Base-by-base conservation (phyloP, 2,797 vertebrate species). In the Phoeniculus purpureus region DNA sequence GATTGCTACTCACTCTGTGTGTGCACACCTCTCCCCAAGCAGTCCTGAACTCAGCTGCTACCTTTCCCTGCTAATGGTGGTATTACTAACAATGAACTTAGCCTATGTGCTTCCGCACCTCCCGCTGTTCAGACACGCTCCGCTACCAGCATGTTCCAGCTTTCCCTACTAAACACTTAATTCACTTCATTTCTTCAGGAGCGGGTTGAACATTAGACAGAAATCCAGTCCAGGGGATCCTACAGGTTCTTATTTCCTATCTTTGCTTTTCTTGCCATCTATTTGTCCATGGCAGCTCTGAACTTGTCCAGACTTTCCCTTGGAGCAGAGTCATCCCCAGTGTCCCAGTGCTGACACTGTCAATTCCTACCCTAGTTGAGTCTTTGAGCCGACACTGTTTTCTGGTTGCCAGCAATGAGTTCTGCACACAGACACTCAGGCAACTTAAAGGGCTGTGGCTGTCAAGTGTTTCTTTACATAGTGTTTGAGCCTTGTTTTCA, bases 11-110 rank as follows among this genome's bases (percentile, higher is more conserved):
- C 20, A 16, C 40, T 78, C 45, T n/a, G 72, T 76, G 62, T 72
- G 34, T 4, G 61, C 81, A 64, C 56, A 90, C 62, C 87, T 88
- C 75, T 94, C 91, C 91, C 83, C 13, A 55, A 88, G 48, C 87
- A 65, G 61, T 34, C 67, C 89, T 89, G 83, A 88, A 16, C 77
- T 81, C 93, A 64, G 87, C 85, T 86, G 87, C 82, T 79, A 26
- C 47, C 26, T 90, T 79, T 60, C 67, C 48, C 12, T 43, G 74
- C 54, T 78, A 75, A 67, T 29, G 19, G 31, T 5, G 58, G 19
- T 58, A 65, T 48, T 65, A 47, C 74, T 50, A 50, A 81, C 67
- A 12, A 34, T 15, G 61, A 95, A 51, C 47, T 71, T 59, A 45
- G 9, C 27, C 50, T 67, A 59, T 18, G 0, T 26, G 21, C 32